Conservation (phyloP, 2,113 vertebrate species). For the Electrona antarctica region DNA sequence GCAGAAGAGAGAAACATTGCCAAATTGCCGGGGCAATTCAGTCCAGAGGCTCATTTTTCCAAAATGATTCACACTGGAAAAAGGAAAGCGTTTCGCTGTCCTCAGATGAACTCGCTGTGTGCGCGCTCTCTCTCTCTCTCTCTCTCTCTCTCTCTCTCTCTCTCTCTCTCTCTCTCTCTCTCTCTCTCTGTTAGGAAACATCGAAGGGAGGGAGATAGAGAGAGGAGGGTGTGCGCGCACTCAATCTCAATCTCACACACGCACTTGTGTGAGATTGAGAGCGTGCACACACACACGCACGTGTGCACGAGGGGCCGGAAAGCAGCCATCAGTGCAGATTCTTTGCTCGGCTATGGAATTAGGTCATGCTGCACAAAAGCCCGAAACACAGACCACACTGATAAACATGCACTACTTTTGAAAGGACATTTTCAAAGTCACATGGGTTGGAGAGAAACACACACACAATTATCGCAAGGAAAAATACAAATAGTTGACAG, state of each 20-base stretch:
- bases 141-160: constrained; percentile 61
- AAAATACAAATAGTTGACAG: constrained; percentile 13
- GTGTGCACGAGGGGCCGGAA: constrained; percentile 10
- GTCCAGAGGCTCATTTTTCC: constrained; percentile 88
- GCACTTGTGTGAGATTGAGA: neutral
- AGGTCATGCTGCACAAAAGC: constrained; percentile 67
- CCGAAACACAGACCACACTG: constrained; percentile 50
- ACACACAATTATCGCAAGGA: constrained; percentile 27
- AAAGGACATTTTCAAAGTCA: constrained; percentile 51
- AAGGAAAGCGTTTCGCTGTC: constrained; percentile 86
- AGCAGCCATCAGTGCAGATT: constrained; percentile 58
- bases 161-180: constrained; percentile 61
- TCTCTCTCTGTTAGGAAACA: constrained; percentile 73
- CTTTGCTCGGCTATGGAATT: constrained; percentile 64
- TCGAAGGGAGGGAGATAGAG: constrained; percentile 51
- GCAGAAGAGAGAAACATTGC: constrained; percentile 85
- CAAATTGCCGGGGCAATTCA: constrained; percentile 87
- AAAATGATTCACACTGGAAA: constrained; percentile 87
- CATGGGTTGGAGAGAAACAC: constrained; percentile 21
- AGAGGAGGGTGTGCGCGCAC: constrained; percentile 11
- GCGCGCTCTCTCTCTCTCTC: constrained; percentile 67
- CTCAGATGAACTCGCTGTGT: constrained; percentile 85
- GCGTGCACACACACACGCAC: constrained; percentile 1
- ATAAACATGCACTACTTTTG: constrained; percentile 44
- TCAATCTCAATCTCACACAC: constrained; percentile 24